Percentiles rank a stretch among this genome's conserved stretches.
These are phyloP conservation scores for Harlomillsia oculata DNA, from an alignment of 1,140 invertebrate species.

Conservation along the genomic window DNA sequence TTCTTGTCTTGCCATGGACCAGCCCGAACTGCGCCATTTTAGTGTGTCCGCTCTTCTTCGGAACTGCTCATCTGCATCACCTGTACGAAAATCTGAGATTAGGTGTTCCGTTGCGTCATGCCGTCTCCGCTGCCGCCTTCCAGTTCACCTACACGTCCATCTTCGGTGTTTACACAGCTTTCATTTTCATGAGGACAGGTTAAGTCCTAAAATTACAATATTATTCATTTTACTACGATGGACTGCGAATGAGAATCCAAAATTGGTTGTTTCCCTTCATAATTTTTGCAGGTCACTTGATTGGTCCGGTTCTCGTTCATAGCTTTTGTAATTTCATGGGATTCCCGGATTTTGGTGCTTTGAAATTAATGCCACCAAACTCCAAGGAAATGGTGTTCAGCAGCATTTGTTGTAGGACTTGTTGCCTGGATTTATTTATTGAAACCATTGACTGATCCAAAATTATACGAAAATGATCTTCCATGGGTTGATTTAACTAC, in stretches of 20 bases:
- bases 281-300: conserved; percentile 62
- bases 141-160: conserved; percentile 84
- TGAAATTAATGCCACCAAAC: conserved; percentile 56
- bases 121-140: conserved; percentile 51
- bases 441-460: conserved; percentile 65
- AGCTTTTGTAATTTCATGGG: conserved; percentile 96
- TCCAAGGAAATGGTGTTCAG: too few relatives aligned
- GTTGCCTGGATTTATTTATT: conserved; percentile 66
- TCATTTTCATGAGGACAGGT: conserved; percentile 60
- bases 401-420: conserved; percentile 66
- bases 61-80: conserved; percentile 86
- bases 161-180: conserved; percentile 88
- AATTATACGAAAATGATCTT: conserved; percentile 56
- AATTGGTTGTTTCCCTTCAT: conserved; percentile 9
- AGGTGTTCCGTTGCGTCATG: conserved; percentile 44
- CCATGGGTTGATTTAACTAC: too few relatives aligned
- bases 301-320: conserved; percentile 78
- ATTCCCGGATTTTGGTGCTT: conserved; percentile 74
- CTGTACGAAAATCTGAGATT: conserved; percentile 58
- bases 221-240: conserved; percentile 6
- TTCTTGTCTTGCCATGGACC: conserved; percentile 73
- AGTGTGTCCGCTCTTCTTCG: conserved; percentile 83
- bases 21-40: conserved; percentile 64
- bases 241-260: conserved; percentile 2
- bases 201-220: conserved; percentile 18